phyloP scores from a whole-genome alignment of 2,797 vertebrate species.

The Pachyuromys duprasi region DNA sequence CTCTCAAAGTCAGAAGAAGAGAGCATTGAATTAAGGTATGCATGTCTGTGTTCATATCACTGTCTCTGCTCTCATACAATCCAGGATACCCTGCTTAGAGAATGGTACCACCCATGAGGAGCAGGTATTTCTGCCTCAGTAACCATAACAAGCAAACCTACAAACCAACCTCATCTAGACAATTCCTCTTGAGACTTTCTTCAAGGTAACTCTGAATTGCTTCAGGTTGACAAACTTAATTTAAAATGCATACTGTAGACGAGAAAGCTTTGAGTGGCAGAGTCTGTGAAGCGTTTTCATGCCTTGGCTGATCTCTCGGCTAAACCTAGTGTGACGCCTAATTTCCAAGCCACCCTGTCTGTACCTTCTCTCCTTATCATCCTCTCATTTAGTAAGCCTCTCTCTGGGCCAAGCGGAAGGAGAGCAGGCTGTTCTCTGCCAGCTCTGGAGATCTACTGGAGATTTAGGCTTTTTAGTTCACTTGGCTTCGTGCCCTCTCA shows the following conservation, averaged over 20 bases:
- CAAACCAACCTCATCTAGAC: background rate
- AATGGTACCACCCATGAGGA: background rate
- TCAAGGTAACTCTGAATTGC: background rate
- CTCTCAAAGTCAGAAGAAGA: background rate
- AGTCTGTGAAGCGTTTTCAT: conserved; percentile 9
- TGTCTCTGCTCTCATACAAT: background rate
- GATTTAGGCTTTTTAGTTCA: background rate
- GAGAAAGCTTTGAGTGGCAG: conserved; percentile 49
- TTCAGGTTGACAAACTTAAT: background rate
- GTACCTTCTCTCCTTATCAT: conserved; percentile 53
- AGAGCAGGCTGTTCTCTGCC: background rate
- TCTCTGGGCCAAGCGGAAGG: background rate
- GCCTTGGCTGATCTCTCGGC: background rate
- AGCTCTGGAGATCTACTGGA: background rate
- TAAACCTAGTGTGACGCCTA: background rate
- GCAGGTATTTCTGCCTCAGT: background rate
- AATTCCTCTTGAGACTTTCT: background rate
- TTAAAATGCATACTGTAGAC: conserved; percentile 43
- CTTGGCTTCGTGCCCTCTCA: background rate
- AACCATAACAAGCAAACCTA: background rate
- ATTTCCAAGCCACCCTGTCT: conserved; percentile 32
- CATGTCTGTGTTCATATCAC: background rate
- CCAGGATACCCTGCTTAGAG: background rate
- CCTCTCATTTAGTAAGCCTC: conserved; percentile 37
- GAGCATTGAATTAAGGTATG: background rate